Evolutionary conservation across 2,888 invertebrate genomes (phyloP), one percentile per base, ranked within the genome.

Genomic region (Meiosimyza decipiens): DNA sequence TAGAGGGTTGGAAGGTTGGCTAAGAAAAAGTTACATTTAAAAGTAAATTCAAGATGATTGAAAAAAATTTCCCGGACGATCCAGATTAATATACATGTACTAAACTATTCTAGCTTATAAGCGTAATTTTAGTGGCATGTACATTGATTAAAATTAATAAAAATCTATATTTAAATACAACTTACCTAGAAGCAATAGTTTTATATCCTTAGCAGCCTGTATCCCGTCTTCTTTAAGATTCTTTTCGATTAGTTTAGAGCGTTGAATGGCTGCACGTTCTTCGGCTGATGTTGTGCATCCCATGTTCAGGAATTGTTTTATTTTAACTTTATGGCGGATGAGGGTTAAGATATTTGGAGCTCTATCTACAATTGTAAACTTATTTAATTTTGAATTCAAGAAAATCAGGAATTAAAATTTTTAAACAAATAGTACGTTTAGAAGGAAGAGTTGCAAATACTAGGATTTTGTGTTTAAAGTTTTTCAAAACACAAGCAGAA

Each of bases 261-360:
- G 93, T 89, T 98, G 98, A 88, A 96, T 92, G 84, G 99, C 98
- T 87, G 96, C 97, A 89, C 98, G 92, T 90, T 99, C 99, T 89
- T 99, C 99, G 84, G 98, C 98, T 88, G 98, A 98, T 93, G 98
- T 96, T 88, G 98, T 96, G 91, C 99, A 99, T 90, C 99, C 99
- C 98, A 99, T 98, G 40, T 55, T 67, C 50, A 22, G 60, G 63
- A 71, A 54, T 57, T 50, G 12, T 28, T 28, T 60, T 66, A 72
- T 49, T 47, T 72, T 47, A 51, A 33, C n/a, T 57, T 54, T 68
- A 28, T 40, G 9, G 40, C 40, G 40, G 40, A 40, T 40, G 40
- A 40, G 40, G 40, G 40, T 40, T 40, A 40, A 40, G 40, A 40
- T 40, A 40, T 40, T 40, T 40, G 6, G 40, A 40, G 40, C 9